Base-by-base conservation (phyloP, 2,888 invertebrate species). In the Matsumyia berberina region DNA sequence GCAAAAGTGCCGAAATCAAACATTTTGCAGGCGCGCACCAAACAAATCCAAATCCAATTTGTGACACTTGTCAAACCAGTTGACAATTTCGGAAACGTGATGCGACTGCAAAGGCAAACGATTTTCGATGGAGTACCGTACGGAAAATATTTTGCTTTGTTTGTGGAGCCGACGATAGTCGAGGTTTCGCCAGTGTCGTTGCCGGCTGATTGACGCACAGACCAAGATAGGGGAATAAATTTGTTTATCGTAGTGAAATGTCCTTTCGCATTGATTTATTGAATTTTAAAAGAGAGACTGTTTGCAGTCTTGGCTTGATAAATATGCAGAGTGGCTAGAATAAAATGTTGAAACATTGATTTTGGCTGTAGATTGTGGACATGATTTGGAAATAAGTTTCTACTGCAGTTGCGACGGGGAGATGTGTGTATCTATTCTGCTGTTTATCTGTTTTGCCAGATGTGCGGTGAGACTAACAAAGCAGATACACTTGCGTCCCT, bases 31-130 rank as follows among this genome's bases (percentile, higher is more conserved):
- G 69, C 57, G 35, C 44, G 69, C 81, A 83, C 79, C 79, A 85
- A 85, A 85, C 83, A 85, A 85, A 85, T 85, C 79, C 74, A 79
- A 85, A 79, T 79, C 73, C 83, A 85, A 85, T 85, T 85, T 79
- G 83, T 85, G 83, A 79, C 83, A 85, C 73, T 85, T 85, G 83
- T 85, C 83, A 79, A 79, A 85, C 73, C 79, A 70, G 79, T 85
- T 85, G 83, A 79, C 74, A 85, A 85, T 85, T 83, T 79, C 64
- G 31, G 53, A 85, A 74, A 85, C 83, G 83, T 85, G 83, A 85
- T 85, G 70, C 67, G 74, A 79, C 69, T 85, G 78, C 78, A 67
- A 78, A 57, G 29, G 29, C 35, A 58, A 60, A 58, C 33, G 44
- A 42, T 72, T 77, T 77, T 67, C 53, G 31, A n/a, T 35, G n/a